Evolutionary conservation across 2,113 vertebrate species (phyloP), one percentile per base, ranked within the genome.

Genomic region (Pelvicachromis taeniatus): DNA sequence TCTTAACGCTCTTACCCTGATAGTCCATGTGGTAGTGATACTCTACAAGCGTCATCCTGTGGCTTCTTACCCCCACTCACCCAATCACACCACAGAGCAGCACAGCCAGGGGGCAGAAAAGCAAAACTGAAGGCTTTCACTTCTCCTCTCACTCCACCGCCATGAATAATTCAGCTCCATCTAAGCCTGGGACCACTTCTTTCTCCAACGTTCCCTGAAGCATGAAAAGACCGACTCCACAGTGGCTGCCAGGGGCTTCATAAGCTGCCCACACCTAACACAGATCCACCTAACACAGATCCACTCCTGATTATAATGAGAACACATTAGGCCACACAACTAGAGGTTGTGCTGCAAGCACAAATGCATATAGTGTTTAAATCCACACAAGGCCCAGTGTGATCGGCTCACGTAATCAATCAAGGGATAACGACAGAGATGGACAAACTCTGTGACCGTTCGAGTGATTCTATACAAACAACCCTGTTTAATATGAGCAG

Each of bases 141-240:
- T 84, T 78, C 89, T 91, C 82, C 73, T 87, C 89, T 90, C 82
- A 42, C 52, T 90, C 87, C 3, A 63, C 83, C 65, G 14, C 83
- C 75, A 91, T 94, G 85, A 95, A 93, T 92, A 91, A 93, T 95
- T 92, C 88, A 95, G 78, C 42, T 33, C 55, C 80, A 63, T 85
- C 80, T 77, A 80, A 90, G 88, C 84, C 86, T 40, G 54, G 80
- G 81, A 92, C 81, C 55, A 9, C 86, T 88, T 89, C 83, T 87
- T 45, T 17, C 38, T 21, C 35, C 81, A 81, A 85, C 86, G 87
- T 90, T 82, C 81, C 87, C 82, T 80, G 79, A 88, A 92, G 90
- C 88, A 84, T 83, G 78, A 90, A 93, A 87, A 94, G 77, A 88
- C 50, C 81, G 55, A 84, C 85, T 75, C 77, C 81, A 77, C 82